phyloP scores from a whole-genome alignment of 2,888 invertebrate species.

The Drosophila borborema region DNA sequence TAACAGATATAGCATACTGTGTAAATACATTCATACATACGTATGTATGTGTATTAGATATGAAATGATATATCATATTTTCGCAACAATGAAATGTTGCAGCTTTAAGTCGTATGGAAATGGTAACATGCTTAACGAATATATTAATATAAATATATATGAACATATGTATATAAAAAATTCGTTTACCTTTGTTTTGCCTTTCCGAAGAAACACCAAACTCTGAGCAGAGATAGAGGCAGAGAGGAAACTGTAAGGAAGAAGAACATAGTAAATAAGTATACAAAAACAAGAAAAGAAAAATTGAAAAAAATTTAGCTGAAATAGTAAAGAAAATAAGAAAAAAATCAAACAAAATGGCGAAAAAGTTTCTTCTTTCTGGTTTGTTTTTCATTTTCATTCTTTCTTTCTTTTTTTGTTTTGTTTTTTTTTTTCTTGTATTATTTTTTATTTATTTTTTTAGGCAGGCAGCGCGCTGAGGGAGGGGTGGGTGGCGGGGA shows the following conservation, averaged over 20 bases:
- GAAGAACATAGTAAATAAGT: constrained; percentile 15
- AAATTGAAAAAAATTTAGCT: constrained; percentile 60
- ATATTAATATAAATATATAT: constrained; percentile 42
- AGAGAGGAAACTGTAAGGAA: constrained; percentile 2
- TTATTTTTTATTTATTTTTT: constrained; percentile 22
- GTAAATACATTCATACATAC: neutral
- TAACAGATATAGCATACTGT: neutral
- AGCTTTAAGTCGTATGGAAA: neutral
- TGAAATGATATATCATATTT: neutral
- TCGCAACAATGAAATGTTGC: neutral
- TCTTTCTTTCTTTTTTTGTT: neutral
- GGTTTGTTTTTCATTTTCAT: constrained; percentile 39
- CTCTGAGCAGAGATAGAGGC: neutral
- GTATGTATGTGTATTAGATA: neutral
- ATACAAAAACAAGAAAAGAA: constrained; percentile 34
- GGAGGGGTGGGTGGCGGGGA: neutral
- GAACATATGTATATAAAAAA: constrained; percentile 33
- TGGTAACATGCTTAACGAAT: constrained; percentile 15
- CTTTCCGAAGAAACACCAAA: constrained; percentile 5
- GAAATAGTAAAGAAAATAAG: constrained; percentile 75
- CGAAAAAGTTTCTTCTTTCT: constrained; percentile 53
- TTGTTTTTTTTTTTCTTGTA: constrained; percentile 7
- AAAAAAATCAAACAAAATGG: constrained; percentile 71
- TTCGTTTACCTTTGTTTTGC: constrained; percentile 67
- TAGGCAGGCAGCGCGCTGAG: neutral